Conservation (phyloP, 2,888 invertebrate species). For the Thecocarcelia acutangulata region DNA sequence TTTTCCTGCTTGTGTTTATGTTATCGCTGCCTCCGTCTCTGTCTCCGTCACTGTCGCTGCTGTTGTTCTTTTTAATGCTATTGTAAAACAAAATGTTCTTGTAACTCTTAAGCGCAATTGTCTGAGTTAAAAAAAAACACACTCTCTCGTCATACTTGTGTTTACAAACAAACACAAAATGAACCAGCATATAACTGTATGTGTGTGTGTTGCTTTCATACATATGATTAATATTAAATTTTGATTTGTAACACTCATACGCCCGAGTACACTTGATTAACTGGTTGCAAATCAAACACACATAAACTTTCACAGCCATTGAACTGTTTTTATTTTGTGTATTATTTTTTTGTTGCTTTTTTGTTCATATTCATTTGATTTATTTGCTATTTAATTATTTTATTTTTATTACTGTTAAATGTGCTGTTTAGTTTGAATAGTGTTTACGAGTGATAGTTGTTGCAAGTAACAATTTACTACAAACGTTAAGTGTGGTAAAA, state of each 20-base stretch:
- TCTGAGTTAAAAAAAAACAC: not conserved
- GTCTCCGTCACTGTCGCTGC: not conserved
- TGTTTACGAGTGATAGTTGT: not conserved
- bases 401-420: constrained; percentile 19
- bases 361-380: not conserved
- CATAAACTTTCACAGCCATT: not conserved
- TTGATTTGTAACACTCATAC: constrained; percentile 53
- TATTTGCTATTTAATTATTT: constrained; percentile 28
- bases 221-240: constrained; percentile 60
- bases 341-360: not conserved
- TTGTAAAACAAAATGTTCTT: constrained; percentile 13
- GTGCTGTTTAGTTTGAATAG: constrained; percentile 20
- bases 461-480: not conserved
- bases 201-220: not conserved
- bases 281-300: constrained; percentile 6
- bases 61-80: not conserved
- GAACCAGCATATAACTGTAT: not conserved
- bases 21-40: not conserved
- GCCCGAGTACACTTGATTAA: constrained; percentile 55
- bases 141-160: not conserved
- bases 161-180: constrained; percentile 2
- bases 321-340: not conserved
- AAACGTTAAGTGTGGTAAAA: not conserved
- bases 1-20: constrained; percentile 20
- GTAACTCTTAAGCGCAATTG: constrained; percentile 11